Conservation (phyloP, 2,797 vertebrate species). For the Gila robusta region DNA sequence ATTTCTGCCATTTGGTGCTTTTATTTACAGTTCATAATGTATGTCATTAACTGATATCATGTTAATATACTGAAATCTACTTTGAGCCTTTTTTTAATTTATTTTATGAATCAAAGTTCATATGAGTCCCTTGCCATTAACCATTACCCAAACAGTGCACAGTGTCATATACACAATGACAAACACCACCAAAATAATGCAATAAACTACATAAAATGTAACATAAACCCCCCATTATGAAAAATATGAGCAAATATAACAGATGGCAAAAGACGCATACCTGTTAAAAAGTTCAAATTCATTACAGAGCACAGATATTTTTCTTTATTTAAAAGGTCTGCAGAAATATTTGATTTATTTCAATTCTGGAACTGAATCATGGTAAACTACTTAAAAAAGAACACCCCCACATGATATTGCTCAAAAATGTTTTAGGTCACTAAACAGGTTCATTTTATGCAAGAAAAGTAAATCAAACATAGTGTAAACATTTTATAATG, state of each 20-base stretch:
- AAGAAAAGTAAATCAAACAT: neutral
- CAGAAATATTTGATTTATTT: neutral
- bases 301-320: too few species aligned
- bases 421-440: neutral
- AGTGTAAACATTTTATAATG: neutral
- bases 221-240: neutral
- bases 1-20: neutral
- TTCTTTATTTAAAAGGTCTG: neutral
- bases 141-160: neutral
- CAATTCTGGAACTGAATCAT: neutral
- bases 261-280: neutral
- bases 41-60: neutral
- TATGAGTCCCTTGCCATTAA: neutral
- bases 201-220: neutral
- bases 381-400: neutral
- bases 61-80: neutral
- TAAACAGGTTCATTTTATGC: neutral
- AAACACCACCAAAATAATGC: neutral
- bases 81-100: neutral
- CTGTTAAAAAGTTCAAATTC: neutral
- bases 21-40: neutral
- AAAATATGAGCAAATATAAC: neutral
- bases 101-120: neutral
- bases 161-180: neutral
- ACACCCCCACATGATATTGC: neutral